Conservation (phyloP, 2,888 invertebrate species). For the Meta bourneti region DNA sequence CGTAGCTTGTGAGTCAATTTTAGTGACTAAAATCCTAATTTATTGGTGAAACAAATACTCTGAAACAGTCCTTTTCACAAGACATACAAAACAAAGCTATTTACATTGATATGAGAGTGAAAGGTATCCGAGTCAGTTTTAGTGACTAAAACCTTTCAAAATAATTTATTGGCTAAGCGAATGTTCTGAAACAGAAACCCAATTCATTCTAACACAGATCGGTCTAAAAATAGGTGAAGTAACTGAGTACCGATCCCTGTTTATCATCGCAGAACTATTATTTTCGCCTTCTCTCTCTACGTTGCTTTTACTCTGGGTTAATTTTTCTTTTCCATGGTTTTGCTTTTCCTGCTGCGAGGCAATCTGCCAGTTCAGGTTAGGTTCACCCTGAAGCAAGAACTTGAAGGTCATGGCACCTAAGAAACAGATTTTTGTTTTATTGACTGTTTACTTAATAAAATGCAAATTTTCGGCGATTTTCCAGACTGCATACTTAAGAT, state of each 20-base stretch:
- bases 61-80: too few species aligned
- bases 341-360: slow-evolving; percentile 19
- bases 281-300: slow-evolving; percentile 19
- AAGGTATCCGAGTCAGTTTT: too few species aligned
- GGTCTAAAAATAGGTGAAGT: slow-evolving; percentile 46
- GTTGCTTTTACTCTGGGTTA: slow-evolving; percentile 16
- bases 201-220: too few species aligned
- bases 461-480: slow-evolving; percentile 6
- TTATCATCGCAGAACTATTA: slow-evolving; percentile 56
- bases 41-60: too few species aligned
- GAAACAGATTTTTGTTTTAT: slow-evolving; percentile 12
- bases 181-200: too few species aligned
- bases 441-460: slow-evolving; percentile 30
- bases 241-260: slow-evolving; percentile 47
- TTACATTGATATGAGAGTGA: too few species aligned
- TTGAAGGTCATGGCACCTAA: slow-evolving; percentile 55
- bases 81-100: too few species aligned
- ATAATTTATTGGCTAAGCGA: too few species aligned
- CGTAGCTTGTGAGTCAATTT: too few species aligned
- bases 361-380: slow-evolving; percentile 9
- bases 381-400: slow-evolving; percentile 9
- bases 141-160: too few species aligned
- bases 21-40: too few species aligned
- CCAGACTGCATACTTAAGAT: neutral
- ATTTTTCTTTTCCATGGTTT: slow-evolving; percentile 1